Conservation (phyloP, 2,113 vertebrate genomes). For the Setophaga kirtlandii region DNA sequence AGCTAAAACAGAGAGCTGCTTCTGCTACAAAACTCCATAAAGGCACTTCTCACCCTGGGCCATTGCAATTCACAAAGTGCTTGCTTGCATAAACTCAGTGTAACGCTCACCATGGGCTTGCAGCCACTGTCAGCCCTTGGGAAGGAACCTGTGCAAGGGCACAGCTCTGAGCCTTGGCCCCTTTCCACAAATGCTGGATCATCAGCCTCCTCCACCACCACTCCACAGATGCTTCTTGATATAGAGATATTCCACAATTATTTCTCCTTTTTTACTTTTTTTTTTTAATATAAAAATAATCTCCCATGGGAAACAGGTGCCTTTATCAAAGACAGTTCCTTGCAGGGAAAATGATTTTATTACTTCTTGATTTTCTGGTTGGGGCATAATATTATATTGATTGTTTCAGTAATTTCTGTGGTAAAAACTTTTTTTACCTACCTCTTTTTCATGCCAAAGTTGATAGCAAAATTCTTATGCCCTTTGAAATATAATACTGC, state of each 20-base stretch:
- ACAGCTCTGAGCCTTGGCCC: not conserved
- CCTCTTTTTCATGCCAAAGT: not conserved
- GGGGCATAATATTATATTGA: not conserved
- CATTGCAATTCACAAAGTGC: not conserved
- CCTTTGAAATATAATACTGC: not conserved
- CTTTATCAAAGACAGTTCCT: not conserved
- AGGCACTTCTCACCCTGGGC: not conserved
- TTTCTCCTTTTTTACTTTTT: too few species aligned
- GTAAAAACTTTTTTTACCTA: not conserved
- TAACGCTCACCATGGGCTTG: not conserved
- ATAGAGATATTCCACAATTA: not conserved
- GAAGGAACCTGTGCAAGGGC: not conserved
- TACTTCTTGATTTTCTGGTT: not conserved
- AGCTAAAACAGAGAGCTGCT: not conserved
- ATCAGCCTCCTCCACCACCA: not conserved
- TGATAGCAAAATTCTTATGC: not conserved
- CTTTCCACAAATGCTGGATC: rapidly evolving
- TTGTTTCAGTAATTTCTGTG: not conserved
- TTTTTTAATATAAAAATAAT: not conserved
- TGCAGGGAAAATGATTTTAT: not conserved
- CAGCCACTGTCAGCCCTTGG: not conserved
- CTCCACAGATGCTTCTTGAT: not conserved
- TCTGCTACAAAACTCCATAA: rapidly evolving
- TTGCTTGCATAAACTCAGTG: not conserved
- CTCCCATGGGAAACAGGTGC: rapidly evolving